phyloP scores from a whole-genome alignment of 2,888 invertebrate genomes.

The Athetis lepigone region DNA sequence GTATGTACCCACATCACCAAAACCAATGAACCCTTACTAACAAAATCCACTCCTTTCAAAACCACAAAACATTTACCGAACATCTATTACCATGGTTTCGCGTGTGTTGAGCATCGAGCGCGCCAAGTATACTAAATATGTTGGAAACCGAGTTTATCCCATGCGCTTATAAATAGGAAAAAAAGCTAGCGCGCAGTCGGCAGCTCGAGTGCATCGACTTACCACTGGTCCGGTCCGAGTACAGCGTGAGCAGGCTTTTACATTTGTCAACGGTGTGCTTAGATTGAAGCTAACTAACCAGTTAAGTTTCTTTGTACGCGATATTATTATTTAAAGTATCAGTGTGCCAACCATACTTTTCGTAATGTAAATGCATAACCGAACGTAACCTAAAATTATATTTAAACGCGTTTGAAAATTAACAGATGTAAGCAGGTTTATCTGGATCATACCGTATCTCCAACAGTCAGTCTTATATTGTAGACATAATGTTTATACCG shows the following conservation, averaged over 20 bases:
- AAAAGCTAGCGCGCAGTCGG: constrained; percentile 64
- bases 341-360: constrained; percentile 40
- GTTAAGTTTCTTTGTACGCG: constrained; percentile 20
- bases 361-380: background rate
- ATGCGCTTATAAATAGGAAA: constrained; percentile 70
- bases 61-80: constrained; percentile 27
- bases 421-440: constrained; percentile 10
- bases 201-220: constrained; percentile 75
- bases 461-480: constrained; percentile 49
- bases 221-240: constrained; percentile 70
- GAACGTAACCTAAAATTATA: constrained; percentile 2
- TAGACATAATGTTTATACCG: constrained; percentile 50
- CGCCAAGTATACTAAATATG: constrained; percentile 50
- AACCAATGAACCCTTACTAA: constrained; percentile 71
- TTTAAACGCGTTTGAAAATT: background rate
- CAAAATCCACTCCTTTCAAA: constrained; percentile 55
- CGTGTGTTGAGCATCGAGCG: constrained; percentile 59
- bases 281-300: constrained; percentile 24
- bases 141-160: constrained; percentile 57
- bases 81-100: constrained; percentile 46
- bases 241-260: constrained; percentile 68
- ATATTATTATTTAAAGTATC: constrained; percentile 15
- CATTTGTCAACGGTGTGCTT: constrained; percentile 52
- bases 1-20: constrained; percentile 81
- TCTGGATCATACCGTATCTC: constrained; percentile 30